Conservation (phyloP, 2,797 vertebrate species). For the Antennarius maculatus region DNA sequence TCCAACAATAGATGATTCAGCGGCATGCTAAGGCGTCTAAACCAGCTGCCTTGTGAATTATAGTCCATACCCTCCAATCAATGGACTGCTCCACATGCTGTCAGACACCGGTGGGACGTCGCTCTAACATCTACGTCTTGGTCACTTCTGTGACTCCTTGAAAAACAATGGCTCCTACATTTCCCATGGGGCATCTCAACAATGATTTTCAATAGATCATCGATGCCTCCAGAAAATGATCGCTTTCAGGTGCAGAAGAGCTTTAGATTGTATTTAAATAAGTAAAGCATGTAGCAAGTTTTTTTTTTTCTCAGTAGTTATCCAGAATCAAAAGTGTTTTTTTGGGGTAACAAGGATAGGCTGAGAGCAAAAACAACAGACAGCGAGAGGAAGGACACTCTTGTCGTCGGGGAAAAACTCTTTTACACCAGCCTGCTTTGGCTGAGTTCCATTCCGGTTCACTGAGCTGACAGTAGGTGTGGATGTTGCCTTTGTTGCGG, state of each 20-base stretch:
- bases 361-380: not conserved
- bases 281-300: no score
- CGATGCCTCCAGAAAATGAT: not conserved
- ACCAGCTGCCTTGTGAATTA: slow-evolving; percentile 59
- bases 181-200: not conserved
- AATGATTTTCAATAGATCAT: not conserved
- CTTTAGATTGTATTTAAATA: not conserved
- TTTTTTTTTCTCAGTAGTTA: not conserved
- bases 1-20: slow-evolving; percentile 64
- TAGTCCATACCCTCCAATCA: slow-evolving; percentile 59
- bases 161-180: not conserved
- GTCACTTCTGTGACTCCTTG: slow-evolving; percentile 3
- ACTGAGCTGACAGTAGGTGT: slow-evolving; percentile 9
- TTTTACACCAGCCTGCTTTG: slow-evolving; percentile 1
- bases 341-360: slow-evolving; percentile 13
- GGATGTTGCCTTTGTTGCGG: slow-evolving; percentile 5
- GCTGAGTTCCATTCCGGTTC: slow-evolving; percentile 18
- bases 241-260: slow-evolving; percentile 2
- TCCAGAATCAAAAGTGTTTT: slow-evolving; percentile 6
- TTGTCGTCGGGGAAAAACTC: slow-evolving; percentile 19
- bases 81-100: slow-evolving; percentile 30
- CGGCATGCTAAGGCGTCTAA: slow-evolving; percentile 45
- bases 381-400: not conserved
- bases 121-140: slow-evolving; percentile 1
- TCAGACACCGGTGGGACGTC: slow-evolving; percentile 19